These are phyloP conservation scores for Pampusana beccarii DNA, from an alignment of 2,113 vertebrate species.

Conservation along the genomic window DNA sequence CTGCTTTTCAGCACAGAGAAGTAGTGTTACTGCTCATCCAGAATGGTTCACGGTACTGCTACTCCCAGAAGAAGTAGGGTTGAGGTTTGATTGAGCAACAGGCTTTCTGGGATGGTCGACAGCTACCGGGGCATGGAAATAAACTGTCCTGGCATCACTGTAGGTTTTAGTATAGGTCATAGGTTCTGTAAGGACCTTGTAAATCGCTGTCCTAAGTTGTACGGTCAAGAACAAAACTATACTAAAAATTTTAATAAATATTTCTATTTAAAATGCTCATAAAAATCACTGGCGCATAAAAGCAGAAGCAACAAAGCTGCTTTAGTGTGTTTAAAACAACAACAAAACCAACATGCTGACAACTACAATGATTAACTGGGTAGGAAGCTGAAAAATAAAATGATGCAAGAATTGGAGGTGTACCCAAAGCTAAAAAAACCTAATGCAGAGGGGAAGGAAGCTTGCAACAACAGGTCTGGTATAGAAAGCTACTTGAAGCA, in stretches of 20 bases:
- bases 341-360: rapidly evolving
- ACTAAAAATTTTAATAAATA: rapidly evolving
- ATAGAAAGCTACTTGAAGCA: not conserved
- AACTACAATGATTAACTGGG: not conserved
- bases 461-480: rapidly evolving
- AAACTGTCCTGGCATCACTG: not conserved
- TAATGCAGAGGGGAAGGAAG: not conserved
- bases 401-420: not conserved
- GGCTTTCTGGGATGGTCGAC: not conserved
- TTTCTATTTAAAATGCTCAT: not conserved
- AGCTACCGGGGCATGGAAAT: not conserved
- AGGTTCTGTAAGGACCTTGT: not conserved
- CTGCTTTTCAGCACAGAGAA: not conserved
- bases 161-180: not conserved
- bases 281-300: not conserved
- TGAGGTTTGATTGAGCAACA: not conserved
- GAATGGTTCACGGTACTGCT: not conserved
- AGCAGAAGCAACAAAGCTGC: not conserved
- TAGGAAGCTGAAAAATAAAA: not conserved
- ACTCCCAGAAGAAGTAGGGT: not conserved
- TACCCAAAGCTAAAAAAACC: not conserved
- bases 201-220: not conserved
- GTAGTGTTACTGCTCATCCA: not conserved
- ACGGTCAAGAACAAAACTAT: not conserved
- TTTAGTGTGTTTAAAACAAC: not conserved